phyloP scores from a whole-genome alignment of 2,113 vertebrate species.

The Ciconia maguari region DNA sequence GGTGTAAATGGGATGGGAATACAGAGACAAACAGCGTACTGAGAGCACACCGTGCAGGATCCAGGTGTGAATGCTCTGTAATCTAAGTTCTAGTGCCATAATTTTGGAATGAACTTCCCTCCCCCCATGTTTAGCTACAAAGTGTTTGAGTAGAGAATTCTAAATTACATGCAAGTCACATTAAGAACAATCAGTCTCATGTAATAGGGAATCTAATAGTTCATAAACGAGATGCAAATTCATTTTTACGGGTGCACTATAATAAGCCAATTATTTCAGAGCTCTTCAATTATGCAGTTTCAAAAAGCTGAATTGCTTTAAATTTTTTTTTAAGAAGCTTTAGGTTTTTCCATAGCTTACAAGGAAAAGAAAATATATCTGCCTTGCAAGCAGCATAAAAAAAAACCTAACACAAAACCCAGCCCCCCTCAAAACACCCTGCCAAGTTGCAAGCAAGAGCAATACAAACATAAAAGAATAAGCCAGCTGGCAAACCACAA shows the following conservation, averaged over 20 bases:
- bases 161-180: constrained; percentile 73
- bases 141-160: constrained; percentile 64
- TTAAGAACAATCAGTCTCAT: constrained; percentile 71
- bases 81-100: background rate
- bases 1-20: background rate
- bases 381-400: background rate
- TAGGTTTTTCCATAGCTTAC: constrained; percentile 44
- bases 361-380: constrained; percentile 19
- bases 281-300: constrained; percentile 69
- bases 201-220: constrained; percentile 69
- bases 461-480: background rate
- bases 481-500: constrained; percentile 52
- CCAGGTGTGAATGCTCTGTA: rapidly evolving
- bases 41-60: background rate
- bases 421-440: background rate
- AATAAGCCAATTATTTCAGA: constrained; percentile 79
- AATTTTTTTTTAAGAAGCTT: constrained; percentile 21
- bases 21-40: rapidly evolving
- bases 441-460: background rate
- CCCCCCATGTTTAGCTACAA: constrained; percentile 9
- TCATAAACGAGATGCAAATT: constrained; percentile 79
- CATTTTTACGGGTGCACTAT: constrained; percentile 70
- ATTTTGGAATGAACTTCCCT: constrained; percentile 13
- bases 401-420: background rate
- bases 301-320: constrained; percentile 66